A percentile compares a stretch with the other conserved stretches of the same genome.
Conservation (phyloP, 1,140 invertebrate genomes). For the Rhizoglyphus robini region DNA sequence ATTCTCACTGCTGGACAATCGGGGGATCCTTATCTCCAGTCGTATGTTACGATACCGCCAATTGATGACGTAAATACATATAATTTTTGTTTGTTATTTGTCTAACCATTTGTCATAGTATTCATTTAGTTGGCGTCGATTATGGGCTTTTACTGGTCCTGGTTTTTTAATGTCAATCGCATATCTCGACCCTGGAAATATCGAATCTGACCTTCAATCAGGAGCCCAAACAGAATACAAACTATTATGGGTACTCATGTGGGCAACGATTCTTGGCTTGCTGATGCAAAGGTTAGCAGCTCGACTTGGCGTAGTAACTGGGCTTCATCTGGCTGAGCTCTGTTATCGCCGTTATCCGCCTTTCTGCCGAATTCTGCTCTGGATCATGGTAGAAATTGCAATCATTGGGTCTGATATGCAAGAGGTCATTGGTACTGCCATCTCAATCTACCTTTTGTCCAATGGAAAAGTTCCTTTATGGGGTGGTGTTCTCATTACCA, state of each 20-base stretch:
- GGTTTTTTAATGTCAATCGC: slow-evolving; percentile 87
- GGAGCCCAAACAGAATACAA: slow-evolving; percentile 68
- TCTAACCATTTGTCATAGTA: slow-evolving; percentile 30
- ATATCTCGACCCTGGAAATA: slow-evolving; percentile 83
- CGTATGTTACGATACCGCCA: slow-evolving; percentile 11
- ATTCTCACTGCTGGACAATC: background rate
- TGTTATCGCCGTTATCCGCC: slow-evolving; percentile 63
- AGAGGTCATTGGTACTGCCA: slow-evolving; percentile 79
- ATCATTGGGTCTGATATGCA: slow-evolving; percentile 91
- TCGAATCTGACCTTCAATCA: slow-evolving; percentile 77
- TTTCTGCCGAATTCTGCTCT: slow-evolving; percentile 60
- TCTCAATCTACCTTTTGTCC: slow-evolving; percentile 71
- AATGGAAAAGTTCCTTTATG: slow-evolving; percentile 62
- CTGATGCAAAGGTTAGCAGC: slow-evolving; percentile 71
- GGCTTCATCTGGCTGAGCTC: slow-evolving; percentile 66
- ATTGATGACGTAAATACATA: background rate
- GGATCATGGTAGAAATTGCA: slow-evolving; percentile 88
- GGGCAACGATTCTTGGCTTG: slow-evolving; percentile 67
- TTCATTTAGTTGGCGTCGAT: slow-evolving; percentile 64
- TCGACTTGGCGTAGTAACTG: slow-evolving; percentile 66
- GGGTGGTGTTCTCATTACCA: slow-evolving; percentile 71
- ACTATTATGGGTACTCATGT: slow-evolving; percentile 76
- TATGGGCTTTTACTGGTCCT: slow-evolving; percentile 85
- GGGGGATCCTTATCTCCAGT: background rate
- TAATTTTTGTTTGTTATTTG: no score